phyloP scores from a whole-genome alignment of 2,797 vertebrate species.

The Peromyscus nudipes region DNA sequence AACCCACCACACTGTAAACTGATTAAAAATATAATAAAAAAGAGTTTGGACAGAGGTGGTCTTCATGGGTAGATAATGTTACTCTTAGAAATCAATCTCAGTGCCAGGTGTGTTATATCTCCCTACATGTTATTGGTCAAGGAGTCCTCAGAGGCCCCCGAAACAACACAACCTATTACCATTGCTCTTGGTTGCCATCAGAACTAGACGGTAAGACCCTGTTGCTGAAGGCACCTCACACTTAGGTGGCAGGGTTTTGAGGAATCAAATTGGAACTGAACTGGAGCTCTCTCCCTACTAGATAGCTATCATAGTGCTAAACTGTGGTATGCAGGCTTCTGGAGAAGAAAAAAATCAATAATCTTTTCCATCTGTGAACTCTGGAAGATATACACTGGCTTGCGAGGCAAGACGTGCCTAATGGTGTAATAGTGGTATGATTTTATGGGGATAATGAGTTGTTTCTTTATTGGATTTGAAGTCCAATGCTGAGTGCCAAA shows the following conservation, averaged over 20 bases:
- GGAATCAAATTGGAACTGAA: background rate
- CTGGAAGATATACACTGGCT: background rate
- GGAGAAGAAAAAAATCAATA: background rate
- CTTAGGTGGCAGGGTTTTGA: background rate
- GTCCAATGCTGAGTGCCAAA: background rate
- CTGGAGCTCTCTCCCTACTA: background rate
- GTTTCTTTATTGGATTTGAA: background rate
- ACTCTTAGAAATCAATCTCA: background rate
- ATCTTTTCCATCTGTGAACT: background rate
- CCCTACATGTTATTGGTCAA: background rate
- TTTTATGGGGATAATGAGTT: background rate
- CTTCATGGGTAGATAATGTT: background rate
- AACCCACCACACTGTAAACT: background rate
- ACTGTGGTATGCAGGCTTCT: background rate
- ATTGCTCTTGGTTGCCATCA: background rate
- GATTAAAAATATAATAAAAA: background rate
- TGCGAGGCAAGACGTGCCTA: background rate
- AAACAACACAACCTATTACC: background rate
- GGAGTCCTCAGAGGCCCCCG: background rate
- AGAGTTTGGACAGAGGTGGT: background rate
- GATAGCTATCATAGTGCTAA: background rate
- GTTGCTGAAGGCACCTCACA: background rate
- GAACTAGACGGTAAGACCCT: background rate
- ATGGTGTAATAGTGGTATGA: background rate
- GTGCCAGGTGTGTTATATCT: background rate